Evolutionary conservation across 2,797 vertebrate species (phyloP).

Genomic region (Channa striata): DNA sequence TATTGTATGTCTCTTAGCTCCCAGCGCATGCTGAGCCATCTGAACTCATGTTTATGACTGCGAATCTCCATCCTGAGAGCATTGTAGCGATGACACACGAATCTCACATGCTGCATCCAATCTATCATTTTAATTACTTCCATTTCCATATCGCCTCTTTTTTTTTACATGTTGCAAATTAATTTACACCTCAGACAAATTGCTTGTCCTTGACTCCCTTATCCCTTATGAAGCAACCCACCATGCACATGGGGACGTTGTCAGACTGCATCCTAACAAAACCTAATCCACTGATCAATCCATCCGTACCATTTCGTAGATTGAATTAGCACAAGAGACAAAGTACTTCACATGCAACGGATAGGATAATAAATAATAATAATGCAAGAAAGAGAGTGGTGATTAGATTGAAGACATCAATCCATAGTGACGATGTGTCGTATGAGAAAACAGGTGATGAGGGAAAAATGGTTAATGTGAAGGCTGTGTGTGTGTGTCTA

Average conservation of each 20-base stretch:
- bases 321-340: constrained; percentile 63
- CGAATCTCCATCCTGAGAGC: constrained; percentile 58
- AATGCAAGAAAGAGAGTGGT: constrained; percentile 47
- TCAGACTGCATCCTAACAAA: constrained; percentile 42
- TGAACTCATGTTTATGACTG: constrained; percentile 57
- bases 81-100: constrained; percentile 68
- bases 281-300: constrained; percentile 65
- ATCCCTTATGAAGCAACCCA: constrained; percentile 55
- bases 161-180: constrained; percentile 79
- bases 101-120: constrained; percentile 75
- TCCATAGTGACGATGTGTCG: constrained; percentile 42
- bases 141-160: constrained; percentile 77
- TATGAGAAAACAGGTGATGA: constrained; percentile 17
- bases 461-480: constrained; percentile 34
- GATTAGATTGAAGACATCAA: constrained; percentile 64
- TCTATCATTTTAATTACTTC: constrained; percentile 87
- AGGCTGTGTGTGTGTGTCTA: constrained; percentile 11
- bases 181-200: constrained; percentile 81
- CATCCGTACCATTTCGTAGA: constrained; percentile 57
- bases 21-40: constrained; percentile 59
- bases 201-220: constrained; percentile 76
- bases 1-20: constrained; percentile 31
- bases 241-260: constrained; percentile 31
- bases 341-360: constrained; percentile 49
- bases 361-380: constrained; percentile 67